Evolutionary conservation across 2,113 vertebrate genomes (phyloP), one percentile per base, ranked within the genome.

Genomic region (Stegostoma tigrinum): DNA sequence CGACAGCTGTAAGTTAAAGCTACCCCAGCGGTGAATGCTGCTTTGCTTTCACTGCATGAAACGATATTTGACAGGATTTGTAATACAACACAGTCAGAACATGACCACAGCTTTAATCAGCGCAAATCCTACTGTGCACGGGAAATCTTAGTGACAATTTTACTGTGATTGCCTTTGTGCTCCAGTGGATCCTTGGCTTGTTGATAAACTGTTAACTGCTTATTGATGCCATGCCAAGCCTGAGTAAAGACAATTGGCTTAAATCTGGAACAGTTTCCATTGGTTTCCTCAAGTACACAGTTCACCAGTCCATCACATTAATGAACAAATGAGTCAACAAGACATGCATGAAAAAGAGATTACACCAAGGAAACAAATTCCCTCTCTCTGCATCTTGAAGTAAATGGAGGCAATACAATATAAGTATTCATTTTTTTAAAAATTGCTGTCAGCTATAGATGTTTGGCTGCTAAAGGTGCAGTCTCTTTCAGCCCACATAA

Each of bases 101-200:
- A 15, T 15, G 68, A 52, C 94, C 15, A 14, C 67, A 72, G 66
- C 66, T 70, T 45, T 72, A 72, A 95, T 72, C 94, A 72, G 42
- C 68, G n/a, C 48, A 95, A 95, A 95, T 72, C 67, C 42, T 72
- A 48, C 93, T 45, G 67, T 72, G 66, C 67, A 70, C 38, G 45
- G 93, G 93, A 95, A 70, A 72, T 72, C 67, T 95, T 45, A 70
- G 93, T 95, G 93, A 95, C 93, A 72, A 24, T 95, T 68, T 27
- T 42, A 68, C 93, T 12, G 42, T 34, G 67, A 15, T 72, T 72
- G 93, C 27, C 93, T 72, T 70, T 72, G 93, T 95, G 93, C 19
- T 95, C 14, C 42, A 95, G 38, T 45, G 23, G 42, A 70, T 70
- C 38, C 66, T 93, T 72, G 67, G 21, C 42, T 72, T 70, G 48